A percentile compares a stretch with the other conserved stretches of the same genome.
phyloP scores from a whole-genome alignment of 2,113 vertebrate genomes.

The Mormoops blainvillei region DNA sequence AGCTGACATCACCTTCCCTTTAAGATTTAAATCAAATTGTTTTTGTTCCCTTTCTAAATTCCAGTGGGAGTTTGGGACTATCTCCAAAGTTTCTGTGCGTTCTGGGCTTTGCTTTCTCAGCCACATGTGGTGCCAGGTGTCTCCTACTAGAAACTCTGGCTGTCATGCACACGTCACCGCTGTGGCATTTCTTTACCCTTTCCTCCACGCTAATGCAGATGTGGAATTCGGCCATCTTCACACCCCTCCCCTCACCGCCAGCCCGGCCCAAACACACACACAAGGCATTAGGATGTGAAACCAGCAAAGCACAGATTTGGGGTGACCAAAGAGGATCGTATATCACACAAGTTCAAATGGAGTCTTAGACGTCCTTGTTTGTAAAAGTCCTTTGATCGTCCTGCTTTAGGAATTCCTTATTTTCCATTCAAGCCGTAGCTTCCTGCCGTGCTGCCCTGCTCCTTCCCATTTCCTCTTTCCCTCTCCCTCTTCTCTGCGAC shows the following conservation, averaged over 20 bases:
- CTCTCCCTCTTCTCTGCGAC: background rate
- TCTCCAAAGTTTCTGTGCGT: background rate
- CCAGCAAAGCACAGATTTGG: background rate
- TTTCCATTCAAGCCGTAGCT: background rate
- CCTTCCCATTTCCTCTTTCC: background rate
- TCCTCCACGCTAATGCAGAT: background rate
- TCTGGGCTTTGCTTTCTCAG: background rate
- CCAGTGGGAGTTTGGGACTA: background rate
- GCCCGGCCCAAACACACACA: background rate
- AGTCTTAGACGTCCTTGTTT: background rate
- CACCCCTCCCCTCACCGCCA: rapidly evolving
- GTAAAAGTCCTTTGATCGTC: background rate
- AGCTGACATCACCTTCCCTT: background rate
- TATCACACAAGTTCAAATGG: background rate
- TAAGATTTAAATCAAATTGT: background rate
- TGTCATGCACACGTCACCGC: background rate
- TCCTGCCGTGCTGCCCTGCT: background rate
- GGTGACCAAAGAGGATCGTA: background rate
- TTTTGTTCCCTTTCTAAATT: background rate
- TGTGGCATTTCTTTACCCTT: background rate
- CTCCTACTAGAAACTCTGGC: background rate
- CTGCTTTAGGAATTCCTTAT: background rate
- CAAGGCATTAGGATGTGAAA: background rate
- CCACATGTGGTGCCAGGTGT: background rate
- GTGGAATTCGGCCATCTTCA: background rate